A percentile compares a stretch with the other conserved stretches of the same genome.
Conservation (phyloP, 2,797 vertebrate genomes). For the Merluccius polli region DNA sequence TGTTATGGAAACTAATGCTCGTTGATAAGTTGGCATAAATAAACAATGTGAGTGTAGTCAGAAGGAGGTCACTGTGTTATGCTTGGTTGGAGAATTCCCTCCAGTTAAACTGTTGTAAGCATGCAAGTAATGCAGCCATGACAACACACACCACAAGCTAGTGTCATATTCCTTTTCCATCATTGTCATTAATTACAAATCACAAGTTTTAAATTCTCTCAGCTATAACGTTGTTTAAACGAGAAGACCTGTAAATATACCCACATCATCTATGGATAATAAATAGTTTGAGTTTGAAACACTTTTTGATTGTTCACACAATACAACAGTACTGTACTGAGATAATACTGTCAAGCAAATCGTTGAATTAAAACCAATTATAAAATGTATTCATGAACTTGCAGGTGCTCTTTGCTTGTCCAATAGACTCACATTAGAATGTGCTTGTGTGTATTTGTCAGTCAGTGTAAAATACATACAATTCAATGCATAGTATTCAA, state of each 20-base stretch:
- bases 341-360: background rate
- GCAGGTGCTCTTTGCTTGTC: background rate
- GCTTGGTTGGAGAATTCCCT: slow-evolving; percentile 11
- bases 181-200: background rate
- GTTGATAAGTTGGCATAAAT: too few species aligned
- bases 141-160: slow-evolving; percentile 38
- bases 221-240: background rate
- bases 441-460: too few species aligned
- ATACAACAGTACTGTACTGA: background rate
- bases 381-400: background rate
- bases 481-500: background rate
- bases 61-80: slow-evolving; percentile 19
- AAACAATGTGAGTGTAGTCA: slow-evolving; percentile 36
- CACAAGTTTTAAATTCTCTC: background rate
- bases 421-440: background rate
- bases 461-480: too few species aligned
- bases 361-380: background rate
- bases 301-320: slow-evolving; percentile 3
- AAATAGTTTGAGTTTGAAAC: background rate
- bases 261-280: background rate
- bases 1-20: slow-evolving; percentile 32
- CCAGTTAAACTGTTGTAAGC: background rate
- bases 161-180: slow-evolving; percentile 48
- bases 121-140: slow-evolving; percentile 44
- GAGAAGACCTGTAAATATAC: background rate